Conservation (phyloP, 2,888 invertebrate genomes). For the Eupithecia subumbrata region DNA sequence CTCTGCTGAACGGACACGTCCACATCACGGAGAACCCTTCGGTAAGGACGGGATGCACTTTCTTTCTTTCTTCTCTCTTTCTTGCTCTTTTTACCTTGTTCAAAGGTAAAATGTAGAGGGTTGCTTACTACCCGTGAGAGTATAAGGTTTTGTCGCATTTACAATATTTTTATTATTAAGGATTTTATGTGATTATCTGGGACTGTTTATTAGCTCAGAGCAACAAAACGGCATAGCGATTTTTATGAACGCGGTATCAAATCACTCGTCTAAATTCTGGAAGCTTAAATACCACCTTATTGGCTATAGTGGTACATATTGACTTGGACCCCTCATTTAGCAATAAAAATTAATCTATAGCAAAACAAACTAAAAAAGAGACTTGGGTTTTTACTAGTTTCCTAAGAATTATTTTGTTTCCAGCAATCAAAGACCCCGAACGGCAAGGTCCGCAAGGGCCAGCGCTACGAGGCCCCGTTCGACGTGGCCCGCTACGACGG, state of each 20-base stretch:
- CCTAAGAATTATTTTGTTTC: background rate
- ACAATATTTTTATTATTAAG: background rate
- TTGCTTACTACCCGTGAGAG: background rate
- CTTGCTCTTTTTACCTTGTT: background rate
- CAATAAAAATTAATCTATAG: background rate
- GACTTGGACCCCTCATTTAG: background rate
- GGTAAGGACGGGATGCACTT: constrained; percentile 68
- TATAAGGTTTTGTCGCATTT: too few relatives aligned
- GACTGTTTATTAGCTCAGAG: too few relatives aligned
- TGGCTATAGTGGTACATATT: background rate
- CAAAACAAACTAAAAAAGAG: background rate
- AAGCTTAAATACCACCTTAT: background rate
- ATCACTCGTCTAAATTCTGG: background rate
- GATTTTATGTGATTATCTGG: too few relatives aligned
- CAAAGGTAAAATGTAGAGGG: background rate
- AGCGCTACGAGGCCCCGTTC: constrained; percentile 61
- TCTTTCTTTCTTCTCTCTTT: too few relatives aligned
- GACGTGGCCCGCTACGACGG: constrained; percentile 68
- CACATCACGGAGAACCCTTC: constrained; percentile 88
- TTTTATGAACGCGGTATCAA: background rate
- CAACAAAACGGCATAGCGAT: background rate
- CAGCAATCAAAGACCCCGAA: constrained; percentile 73
- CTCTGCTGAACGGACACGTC: constrained; percentile 84
- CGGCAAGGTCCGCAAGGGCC: constrained; percentile 65
- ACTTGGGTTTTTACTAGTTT: background rate